Evolutionary conservation across 2,797 vertebrate species (phyloP).

Genomic region (Scleropages formosus): DNA sequence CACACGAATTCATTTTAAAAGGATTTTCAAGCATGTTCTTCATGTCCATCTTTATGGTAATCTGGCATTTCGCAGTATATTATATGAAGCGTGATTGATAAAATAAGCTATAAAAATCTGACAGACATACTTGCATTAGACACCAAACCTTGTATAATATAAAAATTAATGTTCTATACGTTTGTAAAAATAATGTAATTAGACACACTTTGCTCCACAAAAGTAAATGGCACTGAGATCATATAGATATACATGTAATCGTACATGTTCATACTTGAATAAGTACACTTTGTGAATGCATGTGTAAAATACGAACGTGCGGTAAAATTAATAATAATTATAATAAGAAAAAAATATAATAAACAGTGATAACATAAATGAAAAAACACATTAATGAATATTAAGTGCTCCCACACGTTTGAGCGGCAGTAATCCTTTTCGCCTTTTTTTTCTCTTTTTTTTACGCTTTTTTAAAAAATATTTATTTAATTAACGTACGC

Average conservation of each 20-base stretch:
- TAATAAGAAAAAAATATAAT: neutral
- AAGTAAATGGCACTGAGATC: too few species aligned
- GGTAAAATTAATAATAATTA: neutral
- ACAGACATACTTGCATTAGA: neutral
- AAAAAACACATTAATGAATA: neutral
- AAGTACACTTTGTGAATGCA: neutral
- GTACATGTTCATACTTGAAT: neutral
- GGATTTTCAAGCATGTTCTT: neutral
- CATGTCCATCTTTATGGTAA: neutral
- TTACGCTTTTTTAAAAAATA: neutral
- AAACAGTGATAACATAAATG: neutral
- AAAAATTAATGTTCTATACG: conserved; percentile 5
- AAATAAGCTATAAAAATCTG: conserved; percentile 14
- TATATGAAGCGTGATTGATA: conserved; percentile 12
- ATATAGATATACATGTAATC: neutral
- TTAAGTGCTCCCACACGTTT: too few species aligned
- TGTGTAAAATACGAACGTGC: neutral
- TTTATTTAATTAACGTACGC: neutral
- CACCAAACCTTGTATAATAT: conserved; percentile 10
- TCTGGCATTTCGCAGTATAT: neutral
- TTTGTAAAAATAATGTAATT: conserved; percentile 8
- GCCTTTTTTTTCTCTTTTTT: neutral
- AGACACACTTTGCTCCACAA: neutral
- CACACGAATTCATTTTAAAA: neutral
- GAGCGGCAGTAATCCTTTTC: too few species aligned